These are phyloP conservation scores for Nyctereutes procyonoides DNA, from an alignment of 2,113 vertebrate genomes.

Conservation along the genomic window DNA sequence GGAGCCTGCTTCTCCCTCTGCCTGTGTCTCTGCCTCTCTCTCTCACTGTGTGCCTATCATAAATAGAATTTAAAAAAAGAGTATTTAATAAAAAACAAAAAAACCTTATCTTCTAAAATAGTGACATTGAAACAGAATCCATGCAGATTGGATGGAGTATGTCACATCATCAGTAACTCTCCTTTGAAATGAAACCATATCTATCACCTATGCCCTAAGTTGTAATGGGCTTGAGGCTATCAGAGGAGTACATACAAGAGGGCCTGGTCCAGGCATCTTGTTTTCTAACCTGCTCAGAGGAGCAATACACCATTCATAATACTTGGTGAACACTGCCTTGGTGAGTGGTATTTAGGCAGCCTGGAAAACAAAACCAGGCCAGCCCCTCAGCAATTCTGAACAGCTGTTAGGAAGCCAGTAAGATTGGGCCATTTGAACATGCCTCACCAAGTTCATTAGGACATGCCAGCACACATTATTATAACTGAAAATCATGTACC, in stretches of 20 bases:
- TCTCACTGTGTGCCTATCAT: too few relatives aligned
- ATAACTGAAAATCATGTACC: conserved; percentile 41
- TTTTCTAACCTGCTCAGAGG: neutral
- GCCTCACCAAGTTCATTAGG: conserved; percentile 32
- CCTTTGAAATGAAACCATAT: neutral
- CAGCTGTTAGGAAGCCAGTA: neutral
- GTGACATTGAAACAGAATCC: neutral
- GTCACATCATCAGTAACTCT: neutral
- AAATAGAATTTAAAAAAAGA: too few relatives aligned
- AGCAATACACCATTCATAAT: neutral
- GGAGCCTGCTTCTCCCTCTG: too few relatives aligned
- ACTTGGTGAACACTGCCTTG: neutral
- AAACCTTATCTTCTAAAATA: neutral
- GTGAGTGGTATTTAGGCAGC: neutral
- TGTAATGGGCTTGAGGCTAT: neutral
- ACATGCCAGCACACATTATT: conserved; percentile 38
- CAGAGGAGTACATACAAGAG: neutral
- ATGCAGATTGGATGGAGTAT: neutral
- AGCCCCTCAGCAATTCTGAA: neutral
- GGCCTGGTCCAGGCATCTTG: neutral
- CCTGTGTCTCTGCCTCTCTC: too few relatives aligned
- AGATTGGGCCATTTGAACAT: neutral
- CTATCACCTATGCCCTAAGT: neutral
- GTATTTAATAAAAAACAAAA: neutral
- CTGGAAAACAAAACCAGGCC: neutral